Evolutionary conservation across 2,888 invertebrate species (phyloP).

Genomic region (Pteria penguin): DNA sequence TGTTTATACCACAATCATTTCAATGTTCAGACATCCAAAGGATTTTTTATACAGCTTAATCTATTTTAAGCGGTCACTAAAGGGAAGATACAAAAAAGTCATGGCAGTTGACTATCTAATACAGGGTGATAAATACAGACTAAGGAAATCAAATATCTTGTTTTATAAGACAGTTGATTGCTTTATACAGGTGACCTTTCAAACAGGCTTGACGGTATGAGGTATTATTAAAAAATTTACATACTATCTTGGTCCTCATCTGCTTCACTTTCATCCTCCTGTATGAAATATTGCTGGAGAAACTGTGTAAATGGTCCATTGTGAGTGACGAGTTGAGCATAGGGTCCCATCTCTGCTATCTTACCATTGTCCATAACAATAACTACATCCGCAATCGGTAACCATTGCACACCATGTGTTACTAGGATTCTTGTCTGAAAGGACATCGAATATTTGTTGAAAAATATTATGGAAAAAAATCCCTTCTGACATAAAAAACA

Average conservation of each 20-base stretch:
- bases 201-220: too few species aligned
- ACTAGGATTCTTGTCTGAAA: conserved; percentile 91
- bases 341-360: conserved; percentile 93
- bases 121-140: background rate
- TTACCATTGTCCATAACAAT: conserved; percentile 92
- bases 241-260: conserved; percentile 77
- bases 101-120: background rate
- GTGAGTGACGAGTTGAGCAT: conserved; percentile 91
- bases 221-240: conserved; percentile 14
- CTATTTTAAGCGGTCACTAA: too few species aligned
- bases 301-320: conserved; percentile 84
- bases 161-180: too few species aligned
- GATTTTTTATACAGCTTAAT: too few species aligned
- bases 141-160: background rate
- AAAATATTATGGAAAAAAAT: too few species aligned
- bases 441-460: too few species aligned
- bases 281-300: conserved; percentile 81
- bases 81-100: background rate
- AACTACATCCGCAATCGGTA: conserved; percentile 94
- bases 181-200: too few species aligned
- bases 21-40: too few species aligned
- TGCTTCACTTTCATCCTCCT: conserved; percentile 76
- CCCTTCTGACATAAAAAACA: too few species aligned
- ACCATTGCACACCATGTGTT: conserved; percentile 95
- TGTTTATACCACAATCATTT: too few species aligned